phyloP scores from a whole-genome alignment of 2,797 vertebrate species.

The Neosilurus hyrtlii region DNA sequence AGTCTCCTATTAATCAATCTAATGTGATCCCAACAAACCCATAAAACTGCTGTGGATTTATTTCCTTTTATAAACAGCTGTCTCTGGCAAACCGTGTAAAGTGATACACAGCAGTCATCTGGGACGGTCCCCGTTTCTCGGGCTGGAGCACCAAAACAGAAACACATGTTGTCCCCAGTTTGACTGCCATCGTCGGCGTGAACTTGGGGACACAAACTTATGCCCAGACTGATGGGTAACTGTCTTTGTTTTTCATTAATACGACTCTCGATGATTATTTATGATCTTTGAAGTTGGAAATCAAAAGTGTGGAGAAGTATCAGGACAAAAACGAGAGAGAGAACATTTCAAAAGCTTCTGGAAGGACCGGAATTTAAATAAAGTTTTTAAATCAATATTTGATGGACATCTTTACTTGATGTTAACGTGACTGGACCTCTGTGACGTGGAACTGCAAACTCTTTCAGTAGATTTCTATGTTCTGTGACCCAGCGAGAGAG shows the following conservation, averaged over 20 bases:
- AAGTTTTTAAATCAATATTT: slow-evolving; percentile 36
- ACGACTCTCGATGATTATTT: slow-evolving; percentile 35
- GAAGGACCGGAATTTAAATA: background rate
- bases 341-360: slow-evolving; percentile 28
- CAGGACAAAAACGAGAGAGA: slow-evolving; percentile 34
- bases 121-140: slow-evolving; percentile 65
- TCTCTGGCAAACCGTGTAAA: slow-evolving; percentile 76
- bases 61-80: slow-evolving; percentile 81
- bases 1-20: slow-evolving; percentile 73
- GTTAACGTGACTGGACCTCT: slow-evolving; percentile 9
- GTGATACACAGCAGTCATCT: slow-evolving; percentile 71
- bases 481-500: background rate
- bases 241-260: slow-evolving; percentile 42
- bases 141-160: slow-evolving; percentile 64
- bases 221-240: slow-evolving; percentile 39
- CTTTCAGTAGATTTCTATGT: background rate
- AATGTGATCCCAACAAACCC: slow-evolving; percentile 76
- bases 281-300: slow-evolving; percentile 33
- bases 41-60: slow-evolving; percentile 78
- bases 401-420: slow-evolving; percentile 24
- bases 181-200: slow-evolving; percentile 55
- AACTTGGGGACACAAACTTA: slow-evolving; percentile 30
- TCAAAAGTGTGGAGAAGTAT: slow-evolving; percentile 13
- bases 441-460: background rate
- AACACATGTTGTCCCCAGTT: slow-evolving; percentile 65